Evolutionary conservation across 2,113 vertebrate genomes (phyloP), one percentile per base, ranked within the genome.

Genomic region (Orientallactaga bullata): DNA sequence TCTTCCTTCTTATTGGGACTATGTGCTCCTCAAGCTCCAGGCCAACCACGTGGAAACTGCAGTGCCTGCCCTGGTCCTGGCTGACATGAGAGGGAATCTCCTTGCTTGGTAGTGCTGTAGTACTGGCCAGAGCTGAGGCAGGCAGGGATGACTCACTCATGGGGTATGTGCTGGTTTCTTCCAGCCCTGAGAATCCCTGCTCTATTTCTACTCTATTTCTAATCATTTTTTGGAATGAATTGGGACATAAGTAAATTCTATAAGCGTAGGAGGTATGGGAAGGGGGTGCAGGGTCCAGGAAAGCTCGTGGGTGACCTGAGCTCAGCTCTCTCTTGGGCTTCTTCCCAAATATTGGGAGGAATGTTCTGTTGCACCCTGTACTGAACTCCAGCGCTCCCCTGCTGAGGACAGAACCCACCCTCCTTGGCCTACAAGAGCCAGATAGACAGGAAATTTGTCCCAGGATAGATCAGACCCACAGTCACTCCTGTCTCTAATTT

Each of bases 21-120:
- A 65, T 63, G 42, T 2, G 66, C 55, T 68, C 4, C 21, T 47
- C 66, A n/a, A 13, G 21, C 24, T 35, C 11, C 0, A 0, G 58
- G 72, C 26, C 35, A 63, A 20, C 78, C 26, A 1, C 2, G 0
- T 0, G 28, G 10, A 7, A 1, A 21, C 7, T 1, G 1, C 1
- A 1, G 7, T 39, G 12, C 12, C 35, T 2, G 73, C 17, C 5
- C n/a, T 63, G 24, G 7, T 7, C 18, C 63, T 11, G 2, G 76
- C 35, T 58, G n/a, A 20, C 0, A 3, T 47, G 83, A 47, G 74
- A 85, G 35, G 74, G 66, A 68, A 77, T 16, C 88, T 32, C 51
- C 65, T 37, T 11, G 4, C 10, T 66, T 66, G 58, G 69, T 12
- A 0, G 55, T 26, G 28, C 51, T 77, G 15, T 4, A 30, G 23